phyloP scores from a whole-genome alignment of 2,888 invertebrate genomes.

The Catocala nupta region DNA sequence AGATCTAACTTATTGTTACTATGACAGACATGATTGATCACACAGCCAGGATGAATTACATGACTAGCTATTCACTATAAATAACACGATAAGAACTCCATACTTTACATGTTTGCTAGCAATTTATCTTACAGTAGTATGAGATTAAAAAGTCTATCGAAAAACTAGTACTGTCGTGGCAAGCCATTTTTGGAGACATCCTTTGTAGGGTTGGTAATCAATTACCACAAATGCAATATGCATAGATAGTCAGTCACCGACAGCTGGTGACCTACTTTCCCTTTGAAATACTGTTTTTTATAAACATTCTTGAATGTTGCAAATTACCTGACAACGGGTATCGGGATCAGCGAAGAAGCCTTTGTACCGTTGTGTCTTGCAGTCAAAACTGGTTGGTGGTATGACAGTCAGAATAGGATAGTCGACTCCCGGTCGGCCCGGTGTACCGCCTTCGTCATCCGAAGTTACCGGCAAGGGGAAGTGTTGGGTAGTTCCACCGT shows the following conservation, averaged over 20 bases:
- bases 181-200: constrained; percentile 46
- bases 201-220: constrained; percentile 38
- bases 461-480: constrained; percentile 78
- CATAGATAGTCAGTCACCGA: constrained; percentile 30
- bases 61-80: no score
- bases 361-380: constrained; percentile 95
- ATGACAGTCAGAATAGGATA: constrained; percentile 93
- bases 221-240: constrained; percentile 52
- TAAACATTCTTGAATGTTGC: constrained; percentile 40
- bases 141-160: constrained; percentile 3
- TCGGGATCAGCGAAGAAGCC: constrained; percentile 96
- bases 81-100: no score
- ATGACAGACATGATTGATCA: no score
- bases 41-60: no score
- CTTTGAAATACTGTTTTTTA: constrained; percentile 33
- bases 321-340: constrained; percentile 92
- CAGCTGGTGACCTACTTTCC: constrained; percentile 54
- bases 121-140: constrained; percentile 13
- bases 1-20: no score
- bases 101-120: neutral
- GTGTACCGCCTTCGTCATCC: constrained; percentile 88
- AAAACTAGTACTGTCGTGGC: constrained; percentile 32
- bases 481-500: constrained; percentile 71
- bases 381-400: constrained; percentile 92
- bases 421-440: constrained; percentile 91